Evolutionary conservation across 1,140 invertebrate species (phyloP), one percentile per base, ranked within the genome.

Genomic region (Portunus trituberculatus): DNA sequence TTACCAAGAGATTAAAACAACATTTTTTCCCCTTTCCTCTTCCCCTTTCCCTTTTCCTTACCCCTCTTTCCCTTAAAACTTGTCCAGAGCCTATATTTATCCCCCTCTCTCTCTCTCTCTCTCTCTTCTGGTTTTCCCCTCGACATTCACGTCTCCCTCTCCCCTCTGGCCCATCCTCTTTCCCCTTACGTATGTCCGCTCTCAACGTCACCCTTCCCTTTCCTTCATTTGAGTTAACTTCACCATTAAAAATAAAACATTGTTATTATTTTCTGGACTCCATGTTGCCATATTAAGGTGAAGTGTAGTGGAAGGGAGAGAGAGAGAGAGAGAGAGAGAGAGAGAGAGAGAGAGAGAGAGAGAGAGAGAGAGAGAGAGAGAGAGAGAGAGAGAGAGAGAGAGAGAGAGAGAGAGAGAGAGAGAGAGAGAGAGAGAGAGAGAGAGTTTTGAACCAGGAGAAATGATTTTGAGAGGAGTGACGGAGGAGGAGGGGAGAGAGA

Each of bases 291-390:
- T 76, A 76, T 76, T 76, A 76, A 76, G 59, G 67, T 76, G 25
- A 76, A 76, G 67, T 76, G 67, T 25, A n/a, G 67, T 7, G n/a
- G 25, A 8, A 20, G n/a, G 67, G 67, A n/a, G 25, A n/a, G 67
- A n/a, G 67, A 76, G 6, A 20, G 67, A 25, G 67, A 20, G n/a
- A 76, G 7, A 76, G 20, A 25, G 59, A 25, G 59, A n/a, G 59
- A 25, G n/a, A n/a, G n/a, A n/a, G n/a, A n/a, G n/a, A n/a, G 84
- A 87, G 29, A 87, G 84, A 31, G 84, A 87, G 84, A 12, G 84
- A 87, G 84, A 39, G 84, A 87, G 84, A 4, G 84, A 87, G 84
- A 32, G 84, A 87, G 12, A 84, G 67, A 76, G 67, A 20, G 20
- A 7, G 67, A n/a, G 20, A 76, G 52, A 59, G 52, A 20, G 52